These are phyloP conservation scores for Monodelphis domestica DNA, from an alignment of 2,797 vertebrate genomes.

Conservation along the genomic window DNA sequence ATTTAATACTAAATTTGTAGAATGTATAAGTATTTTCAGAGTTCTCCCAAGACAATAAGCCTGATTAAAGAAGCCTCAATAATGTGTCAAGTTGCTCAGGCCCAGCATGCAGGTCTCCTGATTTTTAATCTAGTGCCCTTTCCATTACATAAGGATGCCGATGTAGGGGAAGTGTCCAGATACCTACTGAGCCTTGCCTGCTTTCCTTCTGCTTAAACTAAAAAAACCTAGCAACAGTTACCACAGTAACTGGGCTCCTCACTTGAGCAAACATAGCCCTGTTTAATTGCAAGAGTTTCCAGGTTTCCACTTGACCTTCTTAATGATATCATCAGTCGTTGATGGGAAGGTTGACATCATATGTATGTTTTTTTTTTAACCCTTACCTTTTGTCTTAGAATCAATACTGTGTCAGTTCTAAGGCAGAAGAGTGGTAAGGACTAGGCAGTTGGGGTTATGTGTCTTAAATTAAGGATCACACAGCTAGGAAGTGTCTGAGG, in stretches of 20 bases:
- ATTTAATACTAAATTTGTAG: neutral
- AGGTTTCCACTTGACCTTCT: neutral
- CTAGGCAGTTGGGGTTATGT: too few relatives aligned
- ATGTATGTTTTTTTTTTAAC: too few relatives aligned
- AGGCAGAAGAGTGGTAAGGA: too few relatives aligned
- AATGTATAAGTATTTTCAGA: neutral
- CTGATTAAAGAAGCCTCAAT: neutral
- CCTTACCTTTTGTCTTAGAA: too few relatives aligned
- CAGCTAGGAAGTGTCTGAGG: too few relatives aligned
- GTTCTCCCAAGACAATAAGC: neutral
- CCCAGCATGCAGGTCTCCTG: neutral
- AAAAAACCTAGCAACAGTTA: neutral
- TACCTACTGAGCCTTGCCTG: neutral
- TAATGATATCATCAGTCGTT: neutral
- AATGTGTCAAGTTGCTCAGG: neutral
- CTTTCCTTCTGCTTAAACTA: neutral
- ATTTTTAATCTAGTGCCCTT: neutral
- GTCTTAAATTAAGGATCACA: too few relatives aligned
- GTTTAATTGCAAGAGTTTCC: neutral
- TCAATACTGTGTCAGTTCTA: too few relatives aligned
- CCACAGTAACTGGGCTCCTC: neutral
- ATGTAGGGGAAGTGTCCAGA: neutral
- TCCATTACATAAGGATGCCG: neutral
- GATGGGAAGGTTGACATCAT: neutral
- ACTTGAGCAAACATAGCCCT: neutral